A percentile compares a stretch with the other conserved stretches of the same genome.
Evolutionary conservation across 1,140 invertebrate genomes (phyloP).

Genomic region (Rhysida immarginata): DNA sequence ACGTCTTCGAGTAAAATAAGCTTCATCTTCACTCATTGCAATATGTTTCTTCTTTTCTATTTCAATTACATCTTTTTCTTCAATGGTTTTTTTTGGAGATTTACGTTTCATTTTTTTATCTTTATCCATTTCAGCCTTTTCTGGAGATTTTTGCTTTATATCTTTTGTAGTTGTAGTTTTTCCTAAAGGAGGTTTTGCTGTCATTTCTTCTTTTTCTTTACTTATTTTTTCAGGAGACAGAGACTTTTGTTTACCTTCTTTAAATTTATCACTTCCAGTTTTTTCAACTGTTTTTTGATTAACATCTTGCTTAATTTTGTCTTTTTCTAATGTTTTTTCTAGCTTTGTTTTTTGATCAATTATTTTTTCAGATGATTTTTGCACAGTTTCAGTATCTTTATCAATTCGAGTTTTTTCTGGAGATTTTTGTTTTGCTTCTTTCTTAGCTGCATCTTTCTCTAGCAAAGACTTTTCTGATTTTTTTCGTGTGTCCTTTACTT

Average conservation of each 20-base stretch:
- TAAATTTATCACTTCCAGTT: constrained; percentile 15
- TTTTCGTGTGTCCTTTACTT: constrained; percentile 13
- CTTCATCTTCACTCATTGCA: no score
- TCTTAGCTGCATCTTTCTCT: constrained; percentile 17
- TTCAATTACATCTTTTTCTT: constrained; percentile 1
- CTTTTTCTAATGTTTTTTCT: no score
- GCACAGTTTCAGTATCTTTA: constrained; percentile 13
- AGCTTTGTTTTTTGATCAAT: no score
- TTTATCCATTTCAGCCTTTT: no score
- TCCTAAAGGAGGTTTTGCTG: neutral
- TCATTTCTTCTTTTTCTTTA: neutral
- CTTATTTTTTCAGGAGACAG: no score
- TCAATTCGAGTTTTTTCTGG: constrained; percentile 22
- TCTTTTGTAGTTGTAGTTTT: neutral
- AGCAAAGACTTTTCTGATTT: constrained; percentile 19
- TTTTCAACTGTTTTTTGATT: neutral
- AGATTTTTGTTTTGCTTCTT: constrained; percentile 14
- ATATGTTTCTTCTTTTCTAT: constrained; percentile 12
- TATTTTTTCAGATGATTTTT: neutral
- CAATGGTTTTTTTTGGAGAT: neutral
- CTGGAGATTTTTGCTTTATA: no score
- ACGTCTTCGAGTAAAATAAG: neutral
- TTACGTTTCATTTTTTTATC: neutral
- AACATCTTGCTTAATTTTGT: neutral
- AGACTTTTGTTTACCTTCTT: neutral